Evolutionary conservation across 2,113 vertebrate species (phyloP).

Genomic region (Corapipo altera): DNA sequence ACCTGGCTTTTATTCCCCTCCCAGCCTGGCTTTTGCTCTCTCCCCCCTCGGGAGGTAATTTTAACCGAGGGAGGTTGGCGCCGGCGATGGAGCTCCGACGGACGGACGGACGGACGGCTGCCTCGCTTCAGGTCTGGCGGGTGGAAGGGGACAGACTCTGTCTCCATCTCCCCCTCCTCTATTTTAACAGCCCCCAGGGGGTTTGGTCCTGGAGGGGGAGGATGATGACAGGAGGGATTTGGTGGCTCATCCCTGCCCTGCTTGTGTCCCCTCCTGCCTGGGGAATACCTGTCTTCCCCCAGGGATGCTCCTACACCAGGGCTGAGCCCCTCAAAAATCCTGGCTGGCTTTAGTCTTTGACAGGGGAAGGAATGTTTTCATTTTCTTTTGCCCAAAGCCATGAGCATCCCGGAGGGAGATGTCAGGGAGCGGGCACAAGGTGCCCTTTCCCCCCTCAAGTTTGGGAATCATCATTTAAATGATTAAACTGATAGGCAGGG

Average conservation of each 20-base stretch:
- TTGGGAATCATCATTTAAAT: not conserved
- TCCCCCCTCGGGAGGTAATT: not conserved
- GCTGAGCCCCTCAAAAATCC: not conserved
- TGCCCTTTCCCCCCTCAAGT: not conserved
- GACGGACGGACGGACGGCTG: not conserved
- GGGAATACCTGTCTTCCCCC: accelerated
- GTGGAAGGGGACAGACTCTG: accelerated
- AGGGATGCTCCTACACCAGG: not conserved
- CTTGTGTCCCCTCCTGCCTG: not conserved
- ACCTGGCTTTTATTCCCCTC: slow-evolving; percentile 48
- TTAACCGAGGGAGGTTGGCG: not conserved
- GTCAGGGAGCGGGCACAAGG: accelerated
- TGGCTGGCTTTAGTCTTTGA: not conserved
- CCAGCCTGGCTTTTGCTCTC: slow-evolving; percentile 11
- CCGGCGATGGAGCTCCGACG: not conserved
- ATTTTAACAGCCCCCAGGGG: not conserved
- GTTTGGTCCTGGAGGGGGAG: not conserved
- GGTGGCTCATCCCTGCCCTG: not conserved
- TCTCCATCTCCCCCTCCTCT: not conserved
- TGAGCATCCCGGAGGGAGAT: accelerated
- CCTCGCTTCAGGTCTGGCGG: not conserved
- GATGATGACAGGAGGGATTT: not conserved
- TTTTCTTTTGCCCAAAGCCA: not conserved
- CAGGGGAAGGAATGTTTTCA: not conserved
- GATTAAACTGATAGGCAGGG: not conserved